Base-by-base conservation (phyloP, 2,797 vertebrate genomes). In the Margarornis squamiger region DNA sequence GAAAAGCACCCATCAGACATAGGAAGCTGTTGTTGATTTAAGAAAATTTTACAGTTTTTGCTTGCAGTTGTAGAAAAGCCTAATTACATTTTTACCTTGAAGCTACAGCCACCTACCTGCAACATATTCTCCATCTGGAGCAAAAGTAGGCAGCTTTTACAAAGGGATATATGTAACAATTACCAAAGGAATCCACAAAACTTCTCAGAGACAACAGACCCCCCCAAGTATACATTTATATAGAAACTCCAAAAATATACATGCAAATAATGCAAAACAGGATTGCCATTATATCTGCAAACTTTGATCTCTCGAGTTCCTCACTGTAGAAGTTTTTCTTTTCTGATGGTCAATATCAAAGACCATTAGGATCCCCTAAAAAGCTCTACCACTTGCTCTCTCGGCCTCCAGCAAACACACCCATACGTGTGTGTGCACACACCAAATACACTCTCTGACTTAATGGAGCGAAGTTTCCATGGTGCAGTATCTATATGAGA, bases 161-260 rank as follows among this genome's bases (percentile, higher is more conserved):
- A 46, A 58, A 49, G 36, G 21, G 32, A 68, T 57, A 21, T 18
- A 16, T 21, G 5, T 18, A 55, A 54, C 41, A 45, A 16, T 63
- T 68, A 80, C 16, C 38, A 63, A 59, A 89, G 88, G 92, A 97
- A 90, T 61, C n/a, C 92, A 94, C 77, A 86, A 96, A 97, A 95
- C 95, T 95, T 96, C 96, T 97, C 91, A 91, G 90, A 94, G 48
- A 59, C 90, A 92, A 88, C 95, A 91, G 95, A 75, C 16, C 55
- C 89, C 90, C 63, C 45, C 32, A 92, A 95, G 79, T 78, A 93
- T 66, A 87, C 86, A 91, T 94, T 95, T 94, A 92, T 92, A 41
- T 1, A 91, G 95, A 93, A 95, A 92, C 81, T 90, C 93, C 75
- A 92, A 95, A 97, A 91, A 96, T 80, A 79, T 14, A 43, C 58